Percentiles rank a stretch among this genome's conserved stretches.
These are phyloP conservation scores for Arremon brunneinucha DNA, from an alignment of 2,797 vertebrate species.

Conservation along the genomic window DNA sequence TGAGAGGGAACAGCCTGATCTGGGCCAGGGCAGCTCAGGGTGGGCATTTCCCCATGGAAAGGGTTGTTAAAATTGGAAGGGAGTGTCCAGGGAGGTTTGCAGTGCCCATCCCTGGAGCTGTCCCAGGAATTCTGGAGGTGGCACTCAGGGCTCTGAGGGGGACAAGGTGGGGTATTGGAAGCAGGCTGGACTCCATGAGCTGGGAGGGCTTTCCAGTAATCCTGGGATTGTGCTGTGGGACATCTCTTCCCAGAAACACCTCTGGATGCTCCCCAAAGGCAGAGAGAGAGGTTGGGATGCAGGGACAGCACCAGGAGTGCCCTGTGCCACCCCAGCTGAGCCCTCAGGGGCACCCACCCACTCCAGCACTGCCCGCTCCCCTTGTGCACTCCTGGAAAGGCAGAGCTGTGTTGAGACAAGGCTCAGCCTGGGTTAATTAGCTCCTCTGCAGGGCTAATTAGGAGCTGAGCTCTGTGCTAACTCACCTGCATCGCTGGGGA, in stretches of 20 bases:
- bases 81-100: neutral
- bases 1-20: fast-evolving
- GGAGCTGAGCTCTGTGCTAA: neutral
- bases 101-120: neutral
- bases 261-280: fast-evolving
- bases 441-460: constrained; percentile 4
- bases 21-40: neutral
- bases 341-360: neutral
- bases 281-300: no score
- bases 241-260: neutral
- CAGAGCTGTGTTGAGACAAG: neutral
- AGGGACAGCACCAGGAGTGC: neutral
- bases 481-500: neutral
- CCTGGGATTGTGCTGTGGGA: neutral
- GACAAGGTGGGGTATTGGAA: fast-evolving
- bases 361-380: neutral
- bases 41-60: no score
- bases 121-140: neutral
- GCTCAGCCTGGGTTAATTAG: neutral
- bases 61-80: no score
- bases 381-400: fast-evolving
- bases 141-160: neutral
- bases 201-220: fast-evolving
- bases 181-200: fast-evolving
- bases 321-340: neutral